Evolutionary conservation across 2,113 vertebrate genomes (phyloP).

Genomic region (Heloderma charlesbogerti): DNA sequence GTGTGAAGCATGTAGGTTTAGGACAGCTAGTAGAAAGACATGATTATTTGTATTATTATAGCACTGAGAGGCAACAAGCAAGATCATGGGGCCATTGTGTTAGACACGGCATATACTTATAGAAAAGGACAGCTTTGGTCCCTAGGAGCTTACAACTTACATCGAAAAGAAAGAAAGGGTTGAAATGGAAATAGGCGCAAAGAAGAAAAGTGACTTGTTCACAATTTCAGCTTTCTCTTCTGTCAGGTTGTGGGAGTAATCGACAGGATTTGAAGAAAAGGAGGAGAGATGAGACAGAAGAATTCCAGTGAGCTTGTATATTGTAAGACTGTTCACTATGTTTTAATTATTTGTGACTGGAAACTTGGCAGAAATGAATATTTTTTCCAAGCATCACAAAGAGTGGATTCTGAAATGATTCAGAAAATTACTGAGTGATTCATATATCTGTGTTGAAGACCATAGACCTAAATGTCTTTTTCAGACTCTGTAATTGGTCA

Average conservation of each 20-base stretch:
- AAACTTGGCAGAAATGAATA: neutral
- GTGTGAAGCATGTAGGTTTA: neutral
- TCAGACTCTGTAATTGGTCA: too few relatives aligned
- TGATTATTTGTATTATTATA: constrained; percentile 3
- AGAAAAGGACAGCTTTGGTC: neutral
- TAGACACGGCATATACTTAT: neutral
- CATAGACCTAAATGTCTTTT: neutral
- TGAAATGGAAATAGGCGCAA: neutral
- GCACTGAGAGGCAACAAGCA: constrained; percentile 2
- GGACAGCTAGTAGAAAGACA: neutral
- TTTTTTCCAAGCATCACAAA: neutral
- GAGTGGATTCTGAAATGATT: neutral
- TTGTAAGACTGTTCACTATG: neutral
- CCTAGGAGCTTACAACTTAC: constrained; percentile 19
- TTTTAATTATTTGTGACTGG: neutral
- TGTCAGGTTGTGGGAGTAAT: neutral
- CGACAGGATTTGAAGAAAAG: neutral
- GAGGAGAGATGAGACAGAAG: neutral
- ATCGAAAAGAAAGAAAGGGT: constrained; percentile 13
- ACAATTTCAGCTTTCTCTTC: neutral
- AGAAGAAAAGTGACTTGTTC: constrained; percentile 1
- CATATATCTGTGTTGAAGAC: neutral
- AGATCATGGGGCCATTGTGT: neutral
- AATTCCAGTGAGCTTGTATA: neutral
- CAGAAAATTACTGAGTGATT: neutral